These are phyloP conservation scores for Caranx melampygus DNA, from an alignment of 2,113 vertebrate species.

Conservation along the genomic window DNA sequence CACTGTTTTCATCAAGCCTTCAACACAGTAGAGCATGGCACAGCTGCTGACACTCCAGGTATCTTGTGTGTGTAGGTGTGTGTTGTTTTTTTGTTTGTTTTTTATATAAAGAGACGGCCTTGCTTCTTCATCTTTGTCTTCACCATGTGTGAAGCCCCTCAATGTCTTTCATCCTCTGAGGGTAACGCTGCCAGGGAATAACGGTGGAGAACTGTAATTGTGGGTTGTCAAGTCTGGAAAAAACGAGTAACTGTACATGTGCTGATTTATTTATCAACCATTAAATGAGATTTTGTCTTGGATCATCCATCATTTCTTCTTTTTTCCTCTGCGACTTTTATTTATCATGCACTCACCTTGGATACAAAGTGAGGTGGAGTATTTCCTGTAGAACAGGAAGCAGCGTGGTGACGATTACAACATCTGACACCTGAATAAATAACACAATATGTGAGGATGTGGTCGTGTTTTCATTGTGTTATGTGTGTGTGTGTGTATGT, in stretches of 20 bases:
- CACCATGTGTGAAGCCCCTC: conserved; percentile 13
- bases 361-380: neutral
- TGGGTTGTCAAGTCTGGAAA: conserved; percentile 10
- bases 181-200: conserved; percentile 26
- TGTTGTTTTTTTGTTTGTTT: neutral
- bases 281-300: conserved; percentile 25
- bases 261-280: conserved; percentile 15
- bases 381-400: neutral
- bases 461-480: no score
- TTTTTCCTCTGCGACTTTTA: neutral
- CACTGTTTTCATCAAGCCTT: conserved; percentile 55
- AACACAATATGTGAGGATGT: neutral
- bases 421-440: neutral
- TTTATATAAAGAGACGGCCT: conserved; percentile 15
- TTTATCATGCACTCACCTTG: neutral
- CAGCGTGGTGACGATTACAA: neutral
- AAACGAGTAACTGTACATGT: conserved; percentile 12
- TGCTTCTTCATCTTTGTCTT: neutral
- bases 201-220: conserved; percentile 21
- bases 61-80: neutral
- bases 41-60: conserved; percentile 72
- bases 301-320: conserved; percentile 10
- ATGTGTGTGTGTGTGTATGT: no score
- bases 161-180: conserved; percentile 17
- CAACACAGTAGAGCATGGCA: conserved; percentile 21